These are phyloP conservation scores for Zalophus californianus DNA, from an alignment of 2,797 vertebrate genomes.

Conservation along the genomic window DNA sequence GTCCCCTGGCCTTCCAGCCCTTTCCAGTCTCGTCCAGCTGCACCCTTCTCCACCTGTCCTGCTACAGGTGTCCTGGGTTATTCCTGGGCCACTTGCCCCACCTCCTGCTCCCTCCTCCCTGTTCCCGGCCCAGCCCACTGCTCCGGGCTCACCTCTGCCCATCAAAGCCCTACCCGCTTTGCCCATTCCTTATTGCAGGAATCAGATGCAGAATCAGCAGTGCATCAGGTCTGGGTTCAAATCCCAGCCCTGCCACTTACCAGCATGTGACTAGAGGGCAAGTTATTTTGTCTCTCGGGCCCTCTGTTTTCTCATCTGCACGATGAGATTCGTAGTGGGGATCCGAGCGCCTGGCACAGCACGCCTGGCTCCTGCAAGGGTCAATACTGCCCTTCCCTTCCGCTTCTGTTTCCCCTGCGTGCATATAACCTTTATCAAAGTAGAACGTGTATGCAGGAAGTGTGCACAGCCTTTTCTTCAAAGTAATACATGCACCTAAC, in stretches of 20 bases:
- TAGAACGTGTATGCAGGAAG: not conserved
- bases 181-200: not conserved
- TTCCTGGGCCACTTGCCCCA: fast-evolving
- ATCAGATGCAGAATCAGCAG: not conserved
- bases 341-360: not conserved
- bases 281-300: not conserved
- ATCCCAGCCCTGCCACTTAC: not conserved
- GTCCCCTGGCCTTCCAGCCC: not conserved
- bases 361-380: not conserved
- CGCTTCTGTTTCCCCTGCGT: not conserved
- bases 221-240: not conserved
- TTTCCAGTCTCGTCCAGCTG: not conserved
- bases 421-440: not conserved
- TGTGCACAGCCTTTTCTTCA: not conserved
- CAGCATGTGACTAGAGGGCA: not conserved
- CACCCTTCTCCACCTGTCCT: not conserved
- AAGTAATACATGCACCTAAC: not conserved
- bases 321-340: not conserved
- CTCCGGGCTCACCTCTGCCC: not conserved
- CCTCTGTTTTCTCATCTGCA: not conserved
- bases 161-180: not conserved
- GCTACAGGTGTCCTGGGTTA: not conserved
- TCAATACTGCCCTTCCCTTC: not conserved
- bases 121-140: not conserved
- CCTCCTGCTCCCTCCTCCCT: not conserved